These are phyloP conservation scores for Acanthosepion lycidas DNA, from an alignment of 2,888 invertebrate species.

Conservation along the genomic window DNA sequence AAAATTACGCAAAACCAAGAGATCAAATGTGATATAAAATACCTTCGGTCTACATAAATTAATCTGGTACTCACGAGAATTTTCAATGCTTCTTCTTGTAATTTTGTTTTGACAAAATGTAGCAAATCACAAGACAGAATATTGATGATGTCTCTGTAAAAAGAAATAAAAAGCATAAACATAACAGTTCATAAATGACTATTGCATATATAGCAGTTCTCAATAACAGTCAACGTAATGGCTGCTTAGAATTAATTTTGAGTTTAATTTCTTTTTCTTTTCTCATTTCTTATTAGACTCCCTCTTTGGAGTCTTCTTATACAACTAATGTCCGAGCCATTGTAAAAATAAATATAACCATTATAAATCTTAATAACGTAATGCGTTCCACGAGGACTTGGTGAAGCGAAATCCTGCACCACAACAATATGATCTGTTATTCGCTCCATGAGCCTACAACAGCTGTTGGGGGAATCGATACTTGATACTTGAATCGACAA, in stretches of 20 bases:
- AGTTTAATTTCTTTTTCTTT: neutral
- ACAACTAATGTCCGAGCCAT: neutral
- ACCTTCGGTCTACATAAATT: neutral
- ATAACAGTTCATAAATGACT: neutral
- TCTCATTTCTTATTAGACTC: neutral
- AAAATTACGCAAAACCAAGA: neutral
- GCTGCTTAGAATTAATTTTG: neutral
- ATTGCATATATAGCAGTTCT: no score
- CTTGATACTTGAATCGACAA: neutral
- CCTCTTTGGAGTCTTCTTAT: neutral
- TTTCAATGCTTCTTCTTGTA: neutral
- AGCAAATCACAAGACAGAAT: neutral
- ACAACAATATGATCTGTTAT: neutral
- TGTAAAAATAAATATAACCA: neutral
- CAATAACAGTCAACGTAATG: constrained; percentile 2
- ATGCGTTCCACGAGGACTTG: neutral
- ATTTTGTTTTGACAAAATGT: neutral
- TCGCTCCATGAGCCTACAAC: neutral
- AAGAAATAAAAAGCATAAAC: neutral
- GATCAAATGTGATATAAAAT: neutral
- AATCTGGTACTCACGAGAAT: neutral
- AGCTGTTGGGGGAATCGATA: neutral
- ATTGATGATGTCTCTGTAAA: neutral
- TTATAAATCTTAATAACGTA: neutral
- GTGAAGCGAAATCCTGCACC: neutral